Evolutionary conservation across 2,797 vertebrate genomes (phyloP).

Genomic region (Siniperca undulata): DNA sequence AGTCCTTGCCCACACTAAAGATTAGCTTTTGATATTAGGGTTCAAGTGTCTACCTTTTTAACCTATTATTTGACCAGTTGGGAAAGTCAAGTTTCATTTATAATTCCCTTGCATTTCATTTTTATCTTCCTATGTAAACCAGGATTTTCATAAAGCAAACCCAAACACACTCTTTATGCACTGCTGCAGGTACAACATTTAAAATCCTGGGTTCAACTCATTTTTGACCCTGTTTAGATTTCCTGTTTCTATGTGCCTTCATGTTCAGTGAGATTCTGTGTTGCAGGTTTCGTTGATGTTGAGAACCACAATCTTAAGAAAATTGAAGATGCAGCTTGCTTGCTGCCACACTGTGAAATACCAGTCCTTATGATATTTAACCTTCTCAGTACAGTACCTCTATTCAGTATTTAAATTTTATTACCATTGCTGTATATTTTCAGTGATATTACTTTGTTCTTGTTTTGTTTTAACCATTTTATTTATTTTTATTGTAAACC

Average conservation of each 20-base stretch:
- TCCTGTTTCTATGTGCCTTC: slow-evolving; percentile 23
- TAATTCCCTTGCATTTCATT: not conserved
- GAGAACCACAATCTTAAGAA: not conserved
- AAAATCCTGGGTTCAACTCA: not conserved
- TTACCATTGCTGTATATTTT: not conserved
- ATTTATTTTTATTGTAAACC: not conserved
- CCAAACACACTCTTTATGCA: not conserved
- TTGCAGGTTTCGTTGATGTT: slow-evolving; percentile 19
- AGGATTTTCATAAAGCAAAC: not conserved
- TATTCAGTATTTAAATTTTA: not conserved
- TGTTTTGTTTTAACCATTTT: not conserved
- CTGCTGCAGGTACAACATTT: not conserved
- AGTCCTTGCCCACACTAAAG: slow-evolving; percentile 23
- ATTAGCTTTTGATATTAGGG: slow-evolving; percentile 8
- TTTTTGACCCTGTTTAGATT: slow-evolving; percentile 14
- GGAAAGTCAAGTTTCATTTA: not conserved
- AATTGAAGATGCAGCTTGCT: not conserved
- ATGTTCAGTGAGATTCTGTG: not conserved
- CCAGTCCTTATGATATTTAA: not conserved
- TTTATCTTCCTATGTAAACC: not conserved
- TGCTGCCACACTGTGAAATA: not conserved
- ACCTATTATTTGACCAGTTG: not conserved
- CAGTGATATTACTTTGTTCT: not conserved
- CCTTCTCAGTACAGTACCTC: not conserved
- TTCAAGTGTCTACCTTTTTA: not conserved